Base-by-base conservation (phyloP, 2,797 vertebrate genomes). In the Potorous gilbertii region DNA sequence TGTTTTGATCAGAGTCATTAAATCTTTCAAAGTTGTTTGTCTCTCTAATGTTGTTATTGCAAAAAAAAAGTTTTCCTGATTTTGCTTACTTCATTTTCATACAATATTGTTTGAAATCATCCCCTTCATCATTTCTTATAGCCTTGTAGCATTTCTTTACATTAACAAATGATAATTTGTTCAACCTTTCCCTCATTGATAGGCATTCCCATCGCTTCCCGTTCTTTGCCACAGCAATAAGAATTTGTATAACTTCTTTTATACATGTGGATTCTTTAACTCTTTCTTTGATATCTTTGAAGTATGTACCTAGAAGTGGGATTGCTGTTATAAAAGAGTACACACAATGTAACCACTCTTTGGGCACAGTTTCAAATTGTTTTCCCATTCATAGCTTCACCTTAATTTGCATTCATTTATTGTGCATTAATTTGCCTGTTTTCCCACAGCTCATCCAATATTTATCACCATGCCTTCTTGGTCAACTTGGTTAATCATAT, bases 161-260 rank as follows among this genome's bases (percentile, higher is more conserved):
- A 5, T 66, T 91, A 55, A 93, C 66, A 14, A 91, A 55, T n/a
- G 31, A 57, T 90, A 92, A 55, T 90, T 24, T 66, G 52, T 50
- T 94, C 97, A 95, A 6, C 55, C 52, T 93, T 96, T 90, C 1
- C 6, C 6, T 40, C 92, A 93, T 92, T 57, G 5, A 1, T 92
- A 24, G 92, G 56, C 18, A 66, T 28, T 87, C 12, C 4, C 54
- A 54, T 62, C 94, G 93, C 91, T 90, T 18, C 28, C 92, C 34
- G 1, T 1, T 54, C 90, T 74, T 92, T 93, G 28, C 92, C 92
- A 59, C 3, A 93, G 50, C 24, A 55, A 1, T 94, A 2, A 94
- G 12, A 16, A 50, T 2, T 55, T 16, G 16, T 90, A 31, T 31
- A 91, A 74, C 90, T 89, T 16, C 14, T 18, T 4, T 56, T 81